Evolutionary conservation across 2,113 vertebrate species (phyloP).

Genomic region (Opisthocomus hoazin): DNA sequence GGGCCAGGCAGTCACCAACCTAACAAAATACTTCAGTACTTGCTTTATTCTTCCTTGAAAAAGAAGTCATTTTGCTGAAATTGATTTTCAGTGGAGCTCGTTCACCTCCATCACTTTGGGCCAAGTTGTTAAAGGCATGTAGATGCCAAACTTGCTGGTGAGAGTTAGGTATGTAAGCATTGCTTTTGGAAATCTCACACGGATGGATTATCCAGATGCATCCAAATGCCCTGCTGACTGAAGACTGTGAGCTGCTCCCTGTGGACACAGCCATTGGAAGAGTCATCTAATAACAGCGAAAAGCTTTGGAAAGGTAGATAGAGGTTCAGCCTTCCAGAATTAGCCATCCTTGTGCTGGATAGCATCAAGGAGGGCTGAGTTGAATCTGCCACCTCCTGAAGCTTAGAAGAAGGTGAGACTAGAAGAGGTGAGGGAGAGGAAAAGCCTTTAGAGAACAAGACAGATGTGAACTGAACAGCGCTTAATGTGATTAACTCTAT

Average conservation of each 20-base stretch:
- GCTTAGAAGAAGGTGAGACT: conserved; percentile 26
- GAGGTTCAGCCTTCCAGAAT: background rate
- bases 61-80: background rate
- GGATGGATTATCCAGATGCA: background rate
- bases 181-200: background rate
- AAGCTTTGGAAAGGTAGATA: background rate
- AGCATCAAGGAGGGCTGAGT: background rate
- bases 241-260: background rate
- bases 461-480: background rate
- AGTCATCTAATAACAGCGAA: background rate
- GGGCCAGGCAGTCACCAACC: background rate
- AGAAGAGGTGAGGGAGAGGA: background rate
- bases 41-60: background rate
- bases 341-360: background rate
- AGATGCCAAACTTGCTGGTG: background rate
- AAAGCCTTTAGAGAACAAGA: conserved; percentile 40
- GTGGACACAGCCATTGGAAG: background rate
- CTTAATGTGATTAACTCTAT: conserved; percentile 43
- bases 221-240: background rate
- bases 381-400: conserved; percentile 12
- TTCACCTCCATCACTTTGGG: background rate
- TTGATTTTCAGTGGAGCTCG: background rate
- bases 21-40: background rate
- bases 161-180: rapidly evolving
- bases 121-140: background rate